Evolutionary conservation across 2,888 invertebrate genomes (phyloP).

Genomic region (Mamestra brassicae): DNA sequence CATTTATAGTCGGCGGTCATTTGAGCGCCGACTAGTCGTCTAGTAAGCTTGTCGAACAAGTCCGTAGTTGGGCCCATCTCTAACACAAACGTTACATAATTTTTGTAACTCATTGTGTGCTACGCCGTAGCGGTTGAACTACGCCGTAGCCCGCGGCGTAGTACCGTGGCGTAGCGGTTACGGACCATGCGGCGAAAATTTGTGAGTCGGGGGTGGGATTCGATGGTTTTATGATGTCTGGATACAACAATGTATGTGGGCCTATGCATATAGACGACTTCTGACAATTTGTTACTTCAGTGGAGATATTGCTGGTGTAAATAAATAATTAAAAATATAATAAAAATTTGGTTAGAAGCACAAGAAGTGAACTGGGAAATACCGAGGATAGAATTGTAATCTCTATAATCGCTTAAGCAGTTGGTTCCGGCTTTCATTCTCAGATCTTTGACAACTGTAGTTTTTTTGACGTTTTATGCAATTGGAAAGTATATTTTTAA

Average conservation of each 20-base stretch:
- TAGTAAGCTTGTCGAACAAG: not conserved
- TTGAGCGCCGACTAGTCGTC: not conserved
- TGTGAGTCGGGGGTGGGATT: not conserved
- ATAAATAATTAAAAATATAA: not conserved
- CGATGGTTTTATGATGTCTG: slow-evolving; percentile 11
- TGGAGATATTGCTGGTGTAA: not conserved
- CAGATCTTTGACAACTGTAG: too few relatives aligned
- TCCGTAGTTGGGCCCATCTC: not conserved
- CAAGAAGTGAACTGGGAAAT: too few relatives aligned
- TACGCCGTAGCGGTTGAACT: slow-evolving; percentile 46
- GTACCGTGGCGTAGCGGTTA: slow-evolving; percentile 48
- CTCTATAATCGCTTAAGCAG: too few relatives aligned
- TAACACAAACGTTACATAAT: slow-evolving; percentile 44
- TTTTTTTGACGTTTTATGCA: too few relatives aligned
- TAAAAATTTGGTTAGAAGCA: too few relatives aligned
- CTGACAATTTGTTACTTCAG: too few relatives aligned
- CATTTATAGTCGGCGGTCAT: not conserved
- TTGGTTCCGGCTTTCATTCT: too few relatives aligned
- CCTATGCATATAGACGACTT: not conserved
- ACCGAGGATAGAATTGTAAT: too few relatives aligned
- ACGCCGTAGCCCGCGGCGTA: slow-evolving; percentile 51
- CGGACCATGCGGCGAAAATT: slow-evolving; percentile 36
- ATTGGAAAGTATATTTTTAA: too few relatives aligned
- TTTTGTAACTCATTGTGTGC: slow-evolving; percentile 40
- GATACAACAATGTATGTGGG: not conserved